Base-by-base conservation (phyloP, 2,888 invertebrate species). In the Azorinus chamasolen region DNA sequence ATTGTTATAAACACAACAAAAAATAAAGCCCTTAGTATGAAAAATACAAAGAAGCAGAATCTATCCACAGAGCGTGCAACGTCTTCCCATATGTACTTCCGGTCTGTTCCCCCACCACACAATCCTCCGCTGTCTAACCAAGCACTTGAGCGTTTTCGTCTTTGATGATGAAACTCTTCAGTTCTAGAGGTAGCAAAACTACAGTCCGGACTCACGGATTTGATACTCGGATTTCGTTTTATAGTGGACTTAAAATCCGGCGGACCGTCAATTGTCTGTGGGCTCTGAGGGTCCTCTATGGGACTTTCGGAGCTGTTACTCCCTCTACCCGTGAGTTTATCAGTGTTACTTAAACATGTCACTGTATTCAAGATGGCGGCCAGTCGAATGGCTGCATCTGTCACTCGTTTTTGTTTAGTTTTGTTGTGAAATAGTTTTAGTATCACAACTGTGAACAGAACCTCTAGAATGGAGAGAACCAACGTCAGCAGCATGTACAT, bases 121-220 rank as follows among this genome's bases (percentile, higher is more conserved):
- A 77, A 37, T 16, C 61, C 65, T 25, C 63, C 58, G 12, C 58
- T 57, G 32, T 53, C 68, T 32, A 32, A 39, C 77, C 77, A 77
- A 2, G 71, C 77, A 16, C 48, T 51, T 4, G 77, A 63, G 12
- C 57, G 62, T 10, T 32, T 27, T 10, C 58, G 41, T 22, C 51
- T 62, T 54, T 65, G 43, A 14, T 3, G n/a, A 12, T 1, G n/a
- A 32, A 77, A 62, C 16, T 77, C 71, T 37, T 66, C 71, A 24
- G 62, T 77, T 41, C 77, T 62, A 25, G 77, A 58, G 10, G 71
- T 58, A 46, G 76, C 76, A 53, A 77, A 77, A 63, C 77, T 77
- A 25, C 64, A 57, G 45, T 77, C 77, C 5, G 71, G 77, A 39
- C 77, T 71, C 14, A 77, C 68, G 20, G 71, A 55, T 48, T 77